A percentile compares a stretch with the other conserved stretches of the same genome.
phyloP scores from a whole-genome alignment of 2,113 vertebrate species.

The Microcebus lehilahytsara region DNA sequence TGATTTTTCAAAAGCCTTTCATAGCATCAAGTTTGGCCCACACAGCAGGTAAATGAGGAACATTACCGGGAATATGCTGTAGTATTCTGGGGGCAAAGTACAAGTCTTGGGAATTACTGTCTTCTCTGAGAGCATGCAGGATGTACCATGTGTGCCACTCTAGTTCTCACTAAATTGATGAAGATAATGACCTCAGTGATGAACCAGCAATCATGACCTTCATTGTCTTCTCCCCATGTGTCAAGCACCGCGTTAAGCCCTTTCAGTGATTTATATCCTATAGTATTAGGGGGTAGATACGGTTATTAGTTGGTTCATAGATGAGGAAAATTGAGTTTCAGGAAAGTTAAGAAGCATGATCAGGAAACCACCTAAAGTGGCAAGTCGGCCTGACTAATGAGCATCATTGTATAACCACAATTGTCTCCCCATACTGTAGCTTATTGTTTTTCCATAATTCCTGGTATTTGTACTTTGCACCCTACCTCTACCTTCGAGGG shows the following conservation, averaged over 20 bases:
- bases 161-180: not conserved
- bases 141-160: not conserved
- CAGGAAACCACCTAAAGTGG: not conserved
- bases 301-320: not conserved
- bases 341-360: not conserved
- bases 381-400: not conserved
- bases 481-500: not conserved
- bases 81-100: not conserved
- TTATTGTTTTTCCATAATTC: not conserved
- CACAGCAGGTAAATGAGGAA: not conserved
- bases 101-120: not conserved
- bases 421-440: not conserved
- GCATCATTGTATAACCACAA: too few species aligned
- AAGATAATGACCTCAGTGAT: not conserved
- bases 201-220: not conserved
- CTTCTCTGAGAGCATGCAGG: not conserved
- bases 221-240: not conserved
- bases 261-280: not conserved
- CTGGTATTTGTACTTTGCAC: not conserved
- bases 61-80: not conserved
- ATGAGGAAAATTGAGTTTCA: not conserved
- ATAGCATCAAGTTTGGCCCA: not conserved
- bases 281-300: not conserved
- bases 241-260: not conserved
- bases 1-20: not conserved